Evolutionary conservation across 1,140 invertebrate genomes (phyloP).

Genomic region (Akabosia matsudoensis): DNA sequence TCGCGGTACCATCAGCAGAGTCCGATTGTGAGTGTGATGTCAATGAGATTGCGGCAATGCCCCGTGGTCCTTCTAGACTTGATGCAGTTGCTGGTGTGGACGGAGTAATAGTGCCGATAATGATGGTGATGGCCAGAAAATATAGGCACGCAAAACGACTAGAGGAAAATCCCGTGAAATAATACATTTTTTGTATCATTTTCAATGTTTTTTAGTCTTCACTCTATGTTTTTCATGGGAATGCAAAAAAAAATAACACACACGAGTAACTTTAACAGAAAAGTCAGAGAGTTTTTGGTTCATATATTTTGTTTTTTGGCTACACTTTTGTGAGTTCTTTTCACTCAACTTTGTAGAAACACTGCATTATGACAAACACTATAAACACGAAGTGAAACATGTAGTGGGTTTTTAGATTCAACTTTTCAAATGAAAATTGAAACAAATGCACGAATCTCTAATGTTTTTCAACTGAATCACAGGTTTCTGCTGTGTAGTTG

Average conservation of each 20-base stretch:
- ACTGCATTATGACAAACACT: not conserved
- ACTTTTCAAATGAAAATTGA: too few relatives aligned
- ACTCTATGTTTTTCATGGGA: too few relatives aligned
- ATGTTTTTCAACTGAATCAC: too few relatives aligned
- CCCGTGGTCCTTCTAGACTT: not conserved
- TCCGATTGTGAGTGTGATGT: not conserved
- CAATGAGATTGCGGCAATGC: not conserved
- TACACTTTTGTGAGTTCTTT: constrained; percentile 1
- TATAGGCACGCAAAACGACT: not conserved
- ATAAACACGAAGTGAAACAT: too few relatives aligned
- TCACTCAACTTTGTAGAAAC: not conserved
- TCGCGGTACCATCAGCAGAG: not conserved
- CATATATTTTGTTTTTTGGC: not conserved
- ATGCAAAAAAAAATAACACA: too few relatives aligned
- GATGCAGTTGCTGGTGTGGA: not conserved
- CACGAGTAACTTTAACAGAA: too few relatives aligned
- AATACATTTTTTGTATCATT: not conserved
- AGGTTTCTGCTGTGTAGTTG: too few relatives aligned
- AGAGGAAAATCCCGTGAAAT: constrained; percentile 4
- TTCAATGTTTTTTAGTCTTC: not conserved
- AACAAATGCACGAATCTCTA: too few relatives aligned
- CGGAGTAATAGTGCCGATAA: not conserved
- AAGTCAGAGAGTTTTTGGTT: too few relatives aligned
- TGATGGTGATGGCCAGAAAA: not conserved
- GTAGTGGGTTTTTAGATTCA: too few relatives aligned